phyloP scores from a whole-genome alignment of 2,888 invertebrate species.

The Pristionchus japonicus region DNA sequence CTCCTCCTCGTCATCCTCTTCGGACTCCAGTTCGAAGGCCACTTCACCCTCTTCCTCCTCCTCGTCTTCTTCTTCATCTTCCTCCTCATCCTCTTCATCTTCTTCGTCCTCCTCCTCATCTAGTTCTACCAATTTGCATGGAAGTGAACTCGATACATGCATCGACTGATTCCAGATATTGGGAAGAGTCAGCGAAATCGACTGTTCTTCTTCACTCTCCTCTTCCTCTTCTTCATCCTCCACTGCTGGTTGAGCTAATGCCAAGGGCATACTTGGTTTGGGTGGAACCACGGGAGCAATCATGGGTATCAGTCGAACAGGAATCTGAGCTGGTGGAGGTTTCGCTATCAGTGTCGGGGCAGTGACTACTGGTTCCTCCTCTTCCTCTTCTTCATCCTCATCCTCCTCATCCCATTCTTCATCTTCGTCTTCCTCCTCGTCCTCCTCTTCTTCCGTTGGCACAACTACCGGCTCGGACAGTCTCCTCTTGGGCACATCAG shows the following conservation, averaged over 20 bases:
- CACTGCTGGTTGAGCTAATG: not conserved
- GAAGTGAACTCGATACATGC: conserved; percentile 1
- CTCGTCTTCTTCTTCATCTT: not conserved
- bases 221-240: not conserved
- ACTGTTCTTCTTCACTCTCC: conserved; percentile 17
- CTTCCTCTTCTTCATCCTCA: conserved; percentile 3
- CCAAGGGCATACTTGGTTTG: not conserved
- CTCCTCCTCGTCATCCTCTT: not conserved
- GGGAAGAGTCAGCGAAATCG: not conserved
- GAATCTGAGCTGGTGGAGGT: not conserved
- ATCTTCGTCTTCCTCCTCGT: conserved; percentile 25
- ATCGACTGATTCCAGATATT: not conserved
- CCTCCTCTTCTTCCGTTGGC: not conserved
- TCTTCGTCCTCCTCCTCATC: conserved; percentile 37
- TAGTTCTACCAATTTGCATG: not conserved
- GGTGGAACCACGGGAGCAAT: not conserved
- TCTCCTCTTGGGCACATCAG: not conserved
- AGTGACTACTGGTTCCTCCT: not conserved
- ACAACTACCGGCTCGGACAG: not conserved
- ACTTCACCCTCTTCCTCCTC: not conserved
- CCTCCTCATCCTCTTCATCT: not conserved
- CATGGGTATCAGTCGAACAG: not conserved
- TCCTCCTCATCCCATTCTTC: conserved; percentile 18
- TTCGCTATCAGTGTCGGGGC: not conserved
- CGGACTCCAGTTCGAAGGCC: not conserved